Evolutionary conservation across 2,888 invertebrate genomes (phyloP).

Genomic region (Oxycera nigricornis): DNA sequence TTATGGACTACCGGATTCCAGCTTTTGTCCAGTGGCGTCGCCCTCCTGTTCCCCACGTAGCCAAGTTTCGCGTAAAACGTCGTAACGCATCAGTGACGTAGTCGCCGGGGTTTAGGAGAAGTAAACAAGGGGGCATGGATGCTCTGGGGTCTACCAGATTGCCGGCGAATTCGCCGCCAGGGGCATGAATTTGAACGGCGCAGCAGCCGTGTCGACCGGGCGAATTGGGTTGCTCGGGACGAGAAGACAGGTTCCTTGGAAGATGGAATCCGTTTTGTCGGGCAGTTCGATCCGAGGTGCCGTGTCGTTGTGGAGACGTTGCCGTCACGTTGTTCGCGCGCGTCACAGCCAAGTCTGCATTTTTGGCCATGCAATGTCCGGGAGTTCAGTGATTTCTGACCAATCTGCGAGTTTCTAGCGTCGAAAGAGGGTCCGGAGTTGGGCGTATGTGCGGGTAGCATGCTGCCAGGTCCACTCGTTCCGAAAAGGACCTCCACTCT

Average conservation of each 20-base stretch:
- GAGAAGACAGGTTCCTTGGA: slow-evolving; percentile 28
- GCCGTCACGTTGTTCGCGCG: not conserved
- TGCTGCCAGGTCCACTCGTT: too few species aligned
- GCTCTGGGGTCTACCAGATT: not conserved
- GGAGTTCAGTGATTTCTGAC: not conserved
- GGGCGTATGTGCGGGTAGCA: too few species aligned
- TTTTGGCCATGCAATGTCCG: slow-evolving; percentile 28
- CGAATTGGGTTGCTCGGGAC: slow-evolving; percentile 11
- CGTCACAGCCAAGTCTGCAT: not conserved
- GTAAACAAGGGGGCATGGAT: not conserved
- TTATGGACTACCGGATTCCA: too few species aligned
- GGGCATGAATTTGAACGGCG: not conserved
- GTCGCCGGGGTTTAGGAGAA: not conserved
- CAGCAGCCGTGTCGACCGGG: not conserved
- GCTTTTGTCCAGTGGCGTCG: too few species aligned
- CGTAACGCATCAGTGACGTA: not conserved
- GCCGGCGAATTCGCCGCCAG: not conserved
- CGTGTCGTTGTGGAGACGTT: slow-evolving; percentile 34
- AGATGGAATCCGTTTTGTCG: slow-evolving; percentile 40
- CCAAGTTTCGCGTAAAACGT: not conserved
- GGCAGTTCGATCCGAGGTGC: slow-evolving; percentile 41
- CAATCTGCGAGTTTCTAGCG: not conserved
- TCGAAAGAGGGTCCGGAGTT: too few species aligned
- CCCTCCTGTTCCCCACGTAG: too few species aligned
- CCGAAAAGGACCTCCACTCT: too few species aligned